These are phyloP conservation scores for Parnassius glacialis DNA, from an alignment of 2,888 invertebrate species.

Conservation along the genomic window DNA sequence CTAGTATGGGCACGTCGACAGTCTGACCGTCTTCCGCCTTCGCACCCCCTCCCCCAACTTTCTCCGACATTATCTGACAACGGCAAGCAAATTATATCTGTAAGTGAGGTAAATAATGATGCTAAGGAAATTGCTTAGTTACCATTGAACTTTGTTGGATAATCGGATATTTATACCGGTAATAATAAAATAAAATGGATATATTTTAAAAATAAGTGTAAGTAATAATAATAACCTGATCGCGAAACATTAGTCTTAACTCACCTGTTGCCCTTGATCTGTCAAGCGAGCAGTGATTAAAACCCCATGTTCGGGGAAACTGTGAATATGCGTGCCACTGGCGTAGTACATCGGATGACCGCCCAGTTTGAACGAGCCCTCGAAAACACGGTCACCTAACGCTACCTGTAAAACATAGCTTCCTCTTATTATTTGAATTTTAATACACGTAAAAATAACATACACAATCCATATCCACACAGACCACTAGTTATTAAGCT, in stretches of 20 bases:
- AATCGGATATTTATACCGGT: too few species aligned
- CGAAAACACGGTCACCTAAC: constrained; percentile 90
- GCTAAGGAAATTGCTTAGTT: not conserved
- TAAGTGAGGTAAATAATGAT: constrained; percentile 4
- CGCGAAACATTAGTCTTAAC: constrained; percentile 1
- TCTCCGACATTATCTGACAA: constrained; percentile 71
- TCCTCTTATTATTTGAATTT: too few species aligned
- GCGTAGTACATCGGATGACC: constrained; percentile 95
- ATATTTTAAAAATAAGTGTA: too few species aligned
- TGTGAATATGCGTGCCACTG: constrained; percentile 92
- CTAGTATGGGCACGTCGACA: constrained; percentile 85
- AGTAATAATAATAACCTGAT: too few species aligned
- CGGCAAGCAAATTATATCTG: not conserved
- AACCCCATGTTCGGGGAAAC: constrained; percentile 90
- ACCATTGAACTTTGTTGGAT: too few species aligned
- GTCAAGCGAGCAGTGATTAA: constrained; percentile 87
- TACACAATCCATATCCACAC: too few species aligned
- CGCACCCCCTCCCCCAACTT: constrained; percentile 44
- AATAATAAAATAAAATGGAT: too few species aligned
- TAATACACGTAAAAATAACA: too few species aligned
- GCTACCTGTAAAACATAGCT: constrained; percentile 80
- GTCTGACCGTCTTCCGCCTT: constrained; percentile 53
- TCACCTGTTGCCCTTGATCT: constrained; percentile 90
- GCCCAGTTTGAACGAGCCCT: constrained; percentile 93
- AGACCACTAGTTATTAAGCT: too few species aligned